Evolutionary conservation across 92 coral and sea anemone genomes (phyloP).

Genomic region (Meandrina meandrites): DNA sequence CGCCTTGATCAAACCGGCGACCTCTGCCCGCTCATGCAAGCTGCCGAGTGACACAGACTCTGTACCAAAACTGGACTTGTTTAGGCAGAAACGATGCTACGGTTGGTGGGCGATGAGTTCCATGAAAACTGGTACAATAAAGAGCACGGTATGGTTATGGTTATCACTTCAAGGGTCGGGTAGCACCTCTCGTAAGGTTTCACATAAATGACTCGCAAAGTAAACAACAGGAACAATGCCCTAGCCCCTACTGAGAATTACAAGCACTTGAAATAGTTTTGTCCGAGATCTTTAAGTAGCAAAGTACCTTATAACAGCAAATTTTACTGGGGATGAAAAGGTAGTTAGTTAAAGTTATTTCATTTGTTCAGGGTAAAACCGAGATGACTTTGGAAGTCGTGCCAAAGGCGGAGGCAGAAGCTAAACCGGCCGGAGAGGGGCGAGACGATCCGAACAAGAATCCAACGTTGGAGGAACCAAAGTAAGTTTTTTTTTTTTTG

Average conservation of each 20-base stretch:
- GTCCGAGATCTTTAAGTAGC: no score
- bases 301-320: no score
- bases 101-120: conserved; percentile 92
- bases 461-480: conserved; percentile 86
- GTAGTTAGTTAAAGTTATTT: not conserved
- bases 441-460: conserved; percentile 93
- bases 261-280: no score
- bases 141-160: conserved; percentile 39
- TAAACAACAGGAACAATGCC: no score
- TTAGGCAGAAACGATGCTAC: conserved; percentile 62
- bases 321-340: not conserved
- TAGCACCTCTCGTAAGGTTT: no score
- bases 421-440: conserved; percentile 80
- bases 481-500: conserved; percentile 53
- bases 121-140: conserved; percentile 50
- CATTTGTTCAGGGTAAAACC: conserved; percentile 75
- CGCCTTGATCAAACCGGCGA: conserved; percentile 68
- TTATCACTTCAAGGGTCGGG: not conserved
- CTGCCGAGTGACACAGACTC: conserved; percentile 4
- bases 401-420: conserved; percentile 70
- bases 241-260: no score
- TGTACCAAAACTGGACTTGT: conserved; percentile 54
- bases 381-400: conserved; percentile 85
- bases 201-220: no score
- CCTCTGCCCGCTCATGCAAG: conserved; percentile 62